Percentiles rank a stretch among this genome's conserved stretches.
These are phyloP conservation scores for Julus scanicus DNA, from an alignment of 2,888 invertebrate species.

Conservation along the genomic window DNA sequence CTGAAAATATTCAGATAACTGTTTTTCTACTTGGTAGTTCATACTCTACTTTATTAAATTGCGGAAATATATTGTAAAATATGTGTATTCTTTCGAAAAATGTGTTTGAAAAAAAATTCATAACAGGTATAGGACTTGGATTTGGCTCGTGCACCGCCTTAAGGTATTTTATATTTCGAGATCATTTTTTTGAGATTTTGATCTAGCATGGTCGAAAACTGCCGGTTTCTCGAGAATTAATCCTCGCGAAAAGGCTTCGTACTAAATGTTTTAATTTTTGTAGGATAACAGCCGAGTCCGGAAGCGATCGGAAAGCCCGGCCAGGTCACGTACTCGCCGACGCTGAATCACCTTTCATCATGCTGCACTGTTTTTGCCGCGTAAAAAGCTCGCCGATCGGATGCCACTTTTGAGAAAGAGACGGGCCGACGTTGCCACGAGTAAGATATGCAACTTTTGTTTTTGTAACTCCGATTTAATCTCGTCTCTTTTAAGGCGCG, in stretches of 20 bases:
- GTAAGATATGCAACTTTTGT: background rate
- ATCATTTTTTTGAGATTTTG: no score
- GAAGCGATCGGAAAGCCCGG: slow-evolving; percentile 26
- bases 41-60: no score
- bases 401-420: background rate
- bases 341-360: background rate
- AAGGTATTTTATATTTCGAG: no score
- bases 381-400: slow-evolving; percentile 12
- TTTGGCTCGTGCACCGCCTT: no score
- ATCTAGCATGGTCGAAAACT: background rate
- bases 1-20: no score
- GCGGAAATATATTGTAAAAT: no score
- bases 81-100: no score
- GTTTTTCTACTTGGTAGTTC: no score
- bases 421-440: background rate
- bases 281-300: slow-evolving; percentile 5
- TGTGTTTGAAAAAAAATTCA: no score
- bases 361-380: background rate
- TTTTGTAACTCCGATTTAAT: background rate
- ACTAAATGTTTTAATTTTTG: background rate
- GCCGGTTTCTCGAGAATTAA: no score
- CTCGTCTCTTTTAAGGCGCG: background rate
- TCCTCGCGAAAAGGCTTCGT: no score
- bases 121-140: no score
- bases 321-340: slow-evolving; percentile 36